Evolutionary conservation across 2,888 invertebrate species (phyloP), one percentile per base, ranked within the genome.

Genomic region (Drosophila yooni): DNA sequence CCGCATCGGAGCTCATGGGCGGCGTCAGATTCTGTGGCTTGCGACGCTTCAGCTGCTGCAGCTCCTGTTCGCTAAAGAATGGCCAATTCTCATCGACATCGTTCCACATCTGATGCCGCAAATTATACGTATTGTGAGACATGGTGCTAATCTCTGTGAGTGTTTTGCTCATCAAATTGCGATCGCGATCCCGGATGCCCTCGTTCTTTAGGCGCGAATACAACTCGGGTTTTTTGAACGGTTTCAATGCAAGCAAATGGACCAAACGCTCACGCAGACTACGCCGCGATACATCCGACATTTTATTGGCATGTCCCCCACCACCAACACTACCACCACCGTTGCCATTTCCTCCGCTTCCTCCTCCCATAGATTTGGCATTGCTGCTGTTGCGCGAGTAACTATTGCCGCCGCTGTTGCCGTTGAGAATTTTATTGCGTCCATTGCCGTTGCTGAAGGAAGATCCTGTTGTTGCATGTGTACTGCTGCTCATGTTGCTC

Each of bases 61-160:
- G 95, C 93, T 99, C 98, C 91, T 97, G 96, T 89, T 98, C 98
- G 27, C 96, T 95, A 92, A 98, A 99, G 94, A 97, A 98, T 74
- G 97, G 97, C 98, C 99, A 99, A 92, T 97, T 97, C 91, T 97
- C 97, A 89, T 97, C 96, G 81, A 98, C 97, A 92, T 99, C 98
- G 92, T 97, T 97, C 97, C 98, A 99, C 91, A 97, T 95, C 91
- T 96, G 96, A 91, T 97, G 96, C 89, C 96, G 96, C 93, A 99
- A 95, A 92, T 97, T 96, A 94, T 97, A 98, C 92, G 96, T 96
- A 94, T 98, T 98, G 94, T 98, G 96, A 51, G 91, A 83, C 94
- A 97, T 94, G 81, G 94, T 94, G 85, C 98, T 96, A 85, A 98
- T 96, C 92, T 96, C 96, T 90, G 96, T 96, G 91, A 98, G 94